A percentile compares a stretch with the other conserved stretches of the same genome.
Conservation (phyloP, 2,113 vertebrate species). For the Melanotaenia duboulayi region DNA sequence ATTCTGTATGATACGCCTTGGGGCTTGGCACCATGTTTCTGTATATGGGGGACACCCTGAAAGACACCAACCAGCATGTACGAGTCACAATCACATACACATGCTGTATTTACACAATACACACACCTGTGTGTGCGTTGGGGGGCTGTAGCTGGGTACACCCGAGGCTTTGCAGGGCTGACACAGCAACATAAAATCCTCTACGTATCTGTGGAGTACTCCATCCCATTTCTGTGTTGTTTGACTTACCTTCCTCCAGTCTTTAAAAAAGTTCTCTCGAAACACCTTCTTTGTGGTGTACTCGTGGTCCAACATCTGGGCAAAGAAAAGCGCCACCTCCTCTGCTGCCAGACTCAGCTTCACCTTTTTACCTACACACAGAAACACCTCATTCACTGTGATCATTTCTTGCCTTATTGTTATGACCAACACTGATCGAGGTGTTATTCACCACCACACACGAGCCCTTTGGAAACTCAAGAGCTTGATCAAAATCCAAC, state of each 20-base stretch:
- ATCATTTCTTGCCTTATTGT: not conserved
- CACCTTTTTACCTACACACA: slow-evolving; percentile 73
- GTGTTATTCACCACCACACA: not conserved
- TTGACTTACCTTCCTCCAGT: slow-evolving; percentile 82
- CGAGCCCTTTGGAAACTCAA: not conserved
- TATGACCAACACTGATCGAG: not conserved
- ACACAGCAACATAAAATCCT: not conserved
- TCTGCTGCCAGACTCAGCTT: slow-evolving; percentile 79
- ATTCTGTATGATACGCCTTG: slow-evolving; percentile 82
- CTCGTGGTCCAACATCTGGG: slow-evolving; percentile 86
- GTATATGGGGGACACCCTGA: slow-evolving; percentile 53
- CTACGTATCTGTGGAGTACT: too few relatives aligned
- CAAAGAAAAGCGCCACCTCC: slow-evolving; percentile 83
- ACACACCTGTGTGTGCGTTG: slow-evolving; percentile 7
- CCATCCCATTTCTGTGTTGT: too few relatives aligned
- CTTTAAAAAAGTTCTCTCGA: slow-evolving; percentile 82
- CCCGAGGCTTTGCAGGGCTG: not conserved
- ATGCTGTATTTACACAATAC: not conserved
- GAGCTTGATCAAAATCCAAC: slow-evolving; percentile 3
- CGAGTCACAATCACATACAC: slow-evolving; percentile 10
- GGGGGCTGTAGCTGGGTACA: fast-evolving
- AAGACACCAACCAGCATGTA: slow-evolving; percentile 41
- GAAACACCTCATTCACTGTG: too few relatives aligned
- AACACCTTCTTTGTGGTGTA: slow-evolving; percentile 84
- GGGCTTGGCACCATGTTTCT: slow-evolving; percentile 67